A percentile compares a stretch with the other conserved stretches of the same genome.
These are phyloP conservation scores for Spicauda simplicius DNA, from an alignment of 2,888 invertebrate species.

Conservation along the genomic window DNA sequence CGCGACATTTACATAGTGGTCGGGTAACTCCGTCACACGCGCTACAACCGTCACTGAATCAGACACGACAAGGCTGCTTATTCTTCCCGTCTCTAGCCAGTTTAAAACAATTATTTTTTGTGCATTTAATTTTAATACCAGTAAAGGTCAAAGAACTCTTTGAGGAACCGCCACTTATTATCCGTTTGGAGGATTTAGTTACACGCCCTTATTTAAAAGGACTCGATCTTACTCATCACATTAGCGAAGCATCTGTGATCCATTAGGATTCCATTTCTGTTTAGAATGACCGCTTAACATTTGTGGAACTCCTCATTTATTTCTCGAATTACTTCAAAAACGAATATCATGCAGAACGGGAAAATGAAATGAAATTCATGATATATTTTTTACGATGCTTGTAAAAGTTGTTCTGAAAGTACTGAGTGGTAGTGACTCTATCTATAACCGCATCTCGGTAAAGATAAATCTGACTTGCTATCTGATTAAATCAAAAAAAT, in stretches of 20 bases:
- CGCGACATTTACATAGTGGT: slow-evolving; percentile 77
- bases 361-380: neutral
- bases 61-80: slow-evolving; percentile 9
- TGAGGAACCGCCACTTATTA: neutral
- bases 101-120: neutral
- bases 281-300: no score
- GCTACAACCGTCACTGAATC: slow-evolving; percentile 28
- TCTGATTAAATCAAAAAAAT: slow-evolving; percentile 19
- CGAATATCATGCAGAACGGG: no score
- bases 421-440: slow-evolving; percentile 66
- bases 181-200: no score
- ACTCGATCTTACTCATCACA: no score
- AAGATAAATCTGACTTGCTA: slow-evolving; percentile 43
- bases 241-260: no score
- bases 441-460: slow-evolving; percentile 69
- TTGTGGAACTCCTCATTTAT: no score
- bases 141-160: neutral
- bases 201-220: no score
- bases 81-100: neutral
- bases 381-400: neutral
- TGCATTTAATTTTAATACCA: neutral
- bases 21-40: slow-evolving; percentile 52
- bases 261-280: no score
- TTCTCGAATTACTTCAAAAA: no score
- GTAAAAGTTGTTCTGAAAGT: slow-evolving; percentile 48